Percentiles rank a stretch among this genome's conserved stretches.
phyloP scores from a whole-genome alignment of 2,113 vertebrate species.

The Sarotherodon lohbergeri region DNA sequence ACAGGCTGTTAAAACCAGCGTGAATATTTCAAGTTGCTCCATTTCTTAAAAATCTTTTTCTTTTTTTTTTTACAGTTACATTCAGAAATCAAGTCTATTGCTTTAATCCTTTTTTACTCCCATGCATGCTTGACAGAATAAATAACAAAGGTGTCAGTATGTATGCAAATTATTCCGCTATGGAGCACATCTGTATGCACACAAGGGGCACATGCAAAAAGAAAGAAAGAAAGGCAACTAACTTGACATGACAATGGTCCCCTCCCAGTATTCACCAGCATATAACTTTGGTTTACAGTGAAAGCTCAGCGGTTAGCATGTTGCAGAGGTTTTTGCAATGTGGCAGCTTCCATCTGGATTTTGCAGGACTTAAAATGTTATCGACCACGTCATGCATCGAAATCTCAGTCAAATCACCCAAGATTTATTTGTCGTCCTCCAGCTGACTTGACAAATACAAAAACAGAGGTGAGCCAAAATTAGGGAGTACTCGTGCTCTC shows the following conservation, averaged over 20 bases:
- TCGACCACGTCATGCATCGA: too few species aligned
- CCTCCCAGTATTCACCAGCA: neutral
- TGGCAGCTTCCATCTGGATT: neutral
- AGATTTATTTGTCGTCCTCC: neutral
- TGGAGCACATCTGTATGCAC: neutral
- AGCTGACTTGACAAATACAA: neutral
- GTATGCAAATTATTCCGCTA: neutral
- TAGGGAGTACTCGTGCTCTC: neutral
- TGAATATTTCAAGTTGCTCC: constrained; percentile 1
- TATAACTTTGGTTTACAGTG: neutral
- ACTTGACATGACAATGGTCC: neutral
- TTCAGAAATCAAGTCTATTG: constrained; percentile 8
- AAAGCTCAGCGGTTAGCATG: neutral
- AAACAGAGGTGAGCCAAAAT: neutral
- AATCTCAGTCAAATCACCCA: neutral
- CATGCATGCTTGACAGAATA: neutral
- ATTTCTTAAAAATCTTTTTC: neutral
- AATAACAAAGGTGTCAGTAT: neutral
- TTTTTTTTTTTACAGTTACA: neutral
- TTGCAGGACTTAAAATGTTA: neutral
- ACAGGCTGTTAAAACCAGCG: constrained; percentile 30
- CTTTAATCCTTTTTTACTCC: neutral
- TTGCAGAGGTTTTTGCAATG: neutral
- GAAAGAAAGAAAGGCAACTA: neutral
- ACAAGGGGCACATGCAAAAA: neutral